These are phyloP conservation scores for Chrysoperla carnea DNA, from an alignment of 1,140 invertebrate species.

Conservation along the genomic window DNA sequence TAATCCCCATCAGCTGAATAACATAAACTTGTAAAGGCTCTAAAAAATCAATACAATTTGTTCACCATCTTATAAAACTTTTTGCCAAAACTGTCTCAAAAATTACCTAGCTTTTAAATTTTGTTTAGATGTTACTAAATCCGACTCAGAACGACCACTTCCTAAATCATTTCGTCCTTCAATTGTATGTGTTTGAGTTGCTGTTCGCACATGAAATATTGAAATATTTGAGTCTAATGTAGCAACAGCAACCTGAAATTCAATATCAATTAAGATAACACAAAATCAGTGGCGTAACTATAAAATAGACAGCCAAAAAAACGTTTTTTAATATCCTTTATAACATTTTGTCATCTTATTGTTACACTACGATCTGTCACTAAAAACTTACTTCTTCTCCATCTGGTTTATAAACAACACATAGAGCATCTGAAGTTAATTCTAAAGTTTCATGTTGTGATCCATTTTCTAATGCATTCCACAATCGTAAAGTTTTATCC, in stretches of 20 bases:
- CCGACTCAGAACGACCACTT: slow-evolving; percentile 60
- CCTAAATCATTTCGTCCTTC: slow-evolving; percentile 82
- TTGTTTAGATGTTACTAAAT: slow-evolving; percentile 77
- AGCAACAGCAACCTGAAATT: slow-evolving; percentile 58
- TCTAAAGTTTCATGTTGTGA: slow-evolving; percentile 68
- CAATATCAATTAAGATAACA: neutral
- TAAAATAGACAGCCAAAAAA: too few species aligned
- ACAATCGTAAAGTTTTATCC: slow-evolving; percentile 84
- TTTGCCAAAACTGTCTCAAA: neutral
- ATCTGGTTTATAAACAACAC: slow-evolving; percentile 70
- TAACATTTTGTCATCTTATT: too few species aligned
- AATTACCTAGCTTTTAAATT: slow-evolving; percentile 68
- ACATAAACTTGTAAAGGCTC: slow-evolving; percentile 74
- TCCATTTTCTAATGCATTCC: slow-evolving; percentile 74
- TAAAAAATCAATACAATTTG: slow-evolving; percentile 22
- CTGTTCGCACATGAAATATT: slow-evolving; percentile 60
- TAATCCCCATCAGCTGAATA: slow-evolving; percentile 85
- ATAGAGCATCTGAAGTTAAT: slow-evolving; percentile 65
- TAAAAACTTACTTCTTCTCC: slow-evolving; percentile 46
- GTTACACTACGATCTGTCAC: too few species aligned
- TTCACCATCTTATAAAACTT: neutral
- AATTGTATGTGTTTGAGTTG: slow-evolving; percentile 54
- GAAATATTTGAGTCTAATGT: slow-evolving; percentile 78
- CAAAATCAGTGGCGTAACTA: too few species aligned
- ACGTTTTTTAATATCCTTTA: too few species aligned